Evolutionary conservation across 1,140 invertebrate species (phyloP), one percentile per base, ranked within the genome.

Genomic region (Cotesia chilonis): DNA sequence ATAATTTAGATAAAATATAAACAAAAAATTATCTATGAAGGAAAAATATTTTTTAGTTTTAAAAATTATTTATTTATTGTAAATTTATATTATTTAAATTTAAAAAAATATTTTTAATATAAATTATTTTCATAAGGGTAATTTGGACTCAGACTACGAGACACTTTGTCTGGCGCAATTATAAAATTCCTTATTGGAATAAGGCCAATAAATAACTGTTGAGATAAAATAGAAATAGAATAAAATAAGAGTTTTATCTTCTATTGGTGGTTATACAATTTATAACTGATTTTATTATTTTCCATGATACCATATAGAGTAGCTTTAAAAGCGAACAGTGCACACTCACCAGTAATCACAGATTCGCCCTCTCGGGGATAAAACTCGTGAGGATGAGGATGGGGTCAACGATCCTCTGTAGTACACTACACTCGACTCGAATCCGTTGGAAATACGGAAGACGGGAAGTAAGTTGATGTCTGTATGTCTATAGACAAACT

Each of bases 401-500:
- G 41, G 5, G 70, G 70, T 71, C 70, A 72, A 72, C 54, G 63
- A 72, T 67, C 70, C 70, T 47, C 41, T 47, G 10, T 47, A 47
- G 41, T 10, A 47, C 41, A 47, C 41, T 47, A 47, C 6, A 47
- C 41, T 47, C 28, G 28, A 28, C 28, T 28, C 28, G 1, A 28
- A 28, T 28, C 28, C 28, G 28, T 28, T 28, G 28, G 3, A 28
- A 28, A 47, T 0, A 47, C 41, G 41, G 41, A 51, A 67, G 57
- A 68, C 71, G 60, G 54, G 61, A 72, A 68, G 47, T 72, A 37
- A 37, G 66, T 51, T 72, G 65, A 72, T 61, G 55, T 61, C 65
- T 72, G 66, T 66, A 72, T 51, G 55, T 61, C 65, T 72, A 72
- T 66, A 72, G 51, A 72, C 54, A 14, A 14, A 72, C 63, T 72